Conservation (phyloP, 2,888 invertebrate genomes). For the Cylindroiulus punctatus region DNA sequence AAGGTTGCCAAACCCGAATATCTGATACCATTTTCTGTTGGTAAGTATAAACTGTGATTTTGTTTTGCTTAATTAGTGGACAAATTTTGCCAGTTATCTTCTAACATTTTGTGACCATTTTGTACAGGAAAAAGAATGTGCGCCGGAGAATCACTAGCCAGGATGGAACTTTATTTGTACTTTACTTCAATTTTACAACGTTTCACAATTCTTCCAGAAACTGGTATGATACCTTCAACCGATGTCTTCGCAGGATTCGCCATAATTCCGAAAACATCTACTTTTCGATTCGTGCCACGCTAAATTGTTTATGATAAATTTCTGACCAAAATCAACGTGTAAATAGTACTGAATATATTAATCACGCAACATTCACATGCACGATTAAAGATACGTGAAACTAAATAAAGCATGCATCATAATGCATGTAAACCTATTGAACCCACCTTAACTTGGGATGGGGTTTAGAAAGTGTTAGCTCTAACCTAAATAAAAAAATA, state of each 20-base stretch:
- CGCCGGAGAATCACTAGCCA: slow-evolving; percentile 53
- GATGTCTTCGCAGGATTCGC: background rate
- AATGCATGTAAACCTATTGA: too few relatives aligned
- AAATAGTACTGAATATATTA: too few relatives aligned
- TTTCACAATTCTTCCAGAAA: slow-evolving; percentile 31
- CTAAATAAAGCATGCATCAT: too few relatives aligned
- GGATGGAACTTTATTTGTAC: slow-evolving; percentile 53
- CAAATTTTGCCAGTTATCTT: background rate
- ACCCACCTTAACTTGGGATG: too few relatives aligned
- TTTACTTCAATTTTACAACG: slow-evolving; percentile 53
- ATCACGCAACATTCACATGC: too few relatives aligned
- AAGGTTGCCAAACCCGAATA: slow-evolving; percentile 48
- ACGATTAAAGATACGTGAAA: too few relatives aligned
- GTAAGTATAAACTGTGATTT: background rate
- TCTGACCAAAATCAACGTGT: too few relatives aligned
- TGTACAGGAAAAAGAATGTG: slow-evolving; percentile 52
- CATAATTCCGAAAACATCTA: background rate
- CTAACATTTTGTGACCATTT: background rate
- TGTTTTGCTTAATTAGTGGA: background rate
- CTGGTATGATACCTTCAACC: background rate
- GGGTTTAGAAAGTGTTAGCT: too few relatives aligned
- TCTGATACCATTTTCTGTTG: slow-evolving; percentile 53
- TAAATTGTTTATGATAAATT: background rate
- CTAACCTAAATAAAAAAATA: too few relatives aligned
- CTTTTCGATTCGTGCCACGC: background rate